phyloP scores from a whole-genome alignment of 2,113 vertebrate species.

The Dromaius novaehollandiae region DNA sequence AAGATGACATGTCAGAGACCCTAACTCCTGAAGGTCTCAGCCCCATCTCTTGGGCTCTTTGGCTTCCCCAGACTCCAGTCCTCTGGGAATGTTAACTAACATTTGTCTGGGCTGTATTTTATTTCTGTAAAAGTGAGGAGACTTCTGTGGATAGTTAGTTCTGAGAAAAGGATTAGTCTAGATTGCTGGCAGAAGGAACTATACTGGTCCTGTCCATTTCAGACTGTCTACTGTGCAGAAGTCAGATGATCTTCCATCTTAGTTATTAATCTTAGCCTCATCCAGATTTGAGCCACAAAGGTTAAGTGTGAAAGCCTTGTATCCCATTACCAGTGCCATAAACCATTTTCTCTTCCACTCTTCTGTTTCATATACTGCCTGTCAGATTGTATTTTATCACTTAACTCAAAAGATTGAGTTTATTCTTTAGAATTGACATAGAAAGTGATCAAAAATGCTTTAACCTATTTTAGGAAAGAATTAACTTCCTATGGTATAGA shows the following conservation, averaged over 20 bases:
- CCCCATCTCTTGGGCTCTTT: neutral
- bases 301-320: neutral
- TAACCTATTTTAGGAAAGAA: neutral
- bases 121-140: neutral
- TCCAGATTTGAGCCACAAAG: neutral
- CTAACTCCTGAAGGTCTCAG: neutral
- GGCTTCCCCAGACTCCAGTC: neutral
- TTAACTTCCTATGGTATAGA: neutral
- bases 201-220: neutral
- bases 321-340: neutral
- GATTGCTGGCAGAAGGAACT: neutral
- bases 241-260: neutral
- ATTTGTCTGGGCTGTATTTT: neutral
- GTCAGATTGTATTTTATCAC: neutral
- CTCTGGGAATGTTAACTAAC: neutral
- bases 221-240: neutral
- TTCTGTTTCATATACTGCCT: neutral
- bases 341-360: neutral
- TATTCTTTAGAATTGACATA: neutral
- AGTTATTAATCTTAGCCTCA: neutral
- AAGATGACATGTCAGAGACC: neutral
- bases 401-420: neutral
- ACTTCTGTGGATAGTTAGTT: neutral
- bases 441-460: neutral
- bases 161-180: neutral